A percentile compares a stretch with the other conserved stretches of the same genome.
phyloP scores from a whole-genome alignment of 1,140 invertebrate species.

The Apocrypta bakeri region DNA sequence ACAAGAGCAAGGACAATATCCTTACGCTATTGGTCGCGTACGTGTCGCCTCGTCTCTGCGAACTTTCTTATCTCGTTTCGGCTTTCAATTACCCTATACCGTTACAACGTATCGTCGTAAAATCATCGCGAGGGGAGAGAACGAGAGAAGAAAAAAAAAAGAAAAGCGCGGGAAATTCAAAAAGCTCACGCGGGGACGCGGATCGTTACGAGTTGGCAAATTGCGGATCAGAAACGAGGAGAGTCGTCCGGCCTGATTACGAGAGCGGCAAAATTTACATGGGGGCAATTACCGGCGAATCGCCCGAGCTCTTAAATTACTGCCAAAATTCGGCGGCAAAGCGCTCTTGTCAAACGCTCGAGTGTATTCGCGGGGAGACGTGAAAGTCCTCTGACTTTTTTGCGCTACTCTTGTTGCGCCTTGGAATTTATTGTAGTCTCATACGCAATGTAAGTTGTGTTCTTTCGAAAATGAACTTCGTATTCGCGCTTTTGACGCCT shows the following conservation, averaged over 20 bases:
- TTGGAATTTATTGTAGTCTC: not conserved
- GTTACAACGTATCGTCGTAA: not conserved
- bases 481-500: not conserved
- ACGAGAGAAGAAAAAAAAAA: not conserved
- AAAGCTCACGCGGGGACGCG: not conserved
- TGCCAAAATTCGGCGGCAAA: not conserved
- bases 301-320: not conserved
- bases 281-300: not conserved
- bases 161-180: slow-evolving; percentile 6
- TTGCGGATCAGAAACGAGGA: not conserved
- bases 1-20: not conserved
- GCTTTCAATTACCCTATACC: slow-evolving; percentile 27
- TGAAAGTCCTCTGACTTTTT: not conserved
- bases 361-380: not conserved
- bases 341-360: not conserved
- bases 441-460: not conserved
- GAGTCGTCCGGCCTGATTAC: not conserved
- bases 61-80: slow-evolving; percentile 4
- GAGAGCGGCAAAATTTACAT: not conserved
- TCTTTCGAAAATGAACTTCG: not conserved
- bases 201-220: slow-evolving; percentile 8
- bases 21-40: slow-evolving; percentile 9
- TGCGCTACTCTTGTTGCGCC: not conserved
- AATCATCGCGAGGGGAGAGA: not conserved
- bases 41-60: not conserved